A percentile compares a stretch with the other conserved stretches of the same genome.
Conservation (phyloP, 2,113 vertebrate genomes). For the Shinisaurus crocodilurus region DNA sequence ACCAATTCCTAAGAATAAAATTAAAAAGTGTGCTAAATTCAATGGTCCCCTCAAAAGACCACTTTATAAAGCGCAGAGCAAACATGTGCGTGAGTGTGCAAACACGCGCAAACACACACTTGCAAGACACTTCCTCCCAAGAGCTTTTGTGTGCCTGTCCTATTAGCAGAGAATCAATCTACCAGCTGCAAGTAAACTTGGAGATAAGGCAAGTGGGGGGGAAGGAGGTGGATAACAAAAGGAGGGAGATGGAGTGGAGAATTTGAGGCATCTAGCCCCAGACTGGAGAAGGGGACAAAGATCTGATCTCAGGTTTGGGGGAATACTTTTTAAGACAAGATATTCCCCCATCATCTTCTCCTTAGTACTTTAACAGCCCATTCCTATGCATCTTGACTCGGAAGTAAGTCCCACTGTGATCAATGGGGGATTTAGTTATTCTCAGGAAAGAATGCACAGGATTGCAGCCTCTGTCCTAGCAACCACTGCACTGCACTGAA, state of each 20-base stretch:
- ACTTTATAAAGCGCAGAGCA: background rate
- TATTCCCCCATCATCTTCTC: no score
- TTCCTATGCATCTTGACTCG: background rate
- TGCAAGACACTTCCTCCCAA: background rate
- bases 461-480: no score
- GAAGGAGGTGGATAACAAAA: background rate
- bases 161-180: background rate
- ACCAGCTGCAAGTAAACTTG: background rate
- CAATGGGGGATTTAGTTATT: background rate
- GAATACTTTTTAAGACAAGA: background rate
- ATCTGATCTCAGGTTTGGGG: background rate
- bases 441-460: background rate
- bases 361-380: background rate
- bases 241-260: background rate
- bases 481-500: background rate
- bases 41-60: background rate
- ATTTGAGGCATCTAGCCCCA: background rate
- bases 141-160: background rate
- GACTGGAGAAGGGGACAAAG: no score
- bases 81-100: background rate
- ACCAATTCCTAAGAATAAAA: background rate
- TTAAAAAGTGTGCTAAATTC: background rate
- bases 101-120: background rate
- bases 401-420: background rate
- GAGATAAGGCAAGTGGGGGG: background rate